Percentiles rank a stretch among this genome's conserved stretches.
These are phyloP conservation scores for Axinella damicornis DNA, from an alignment of 37 sponge, comb jelly and placozoan species.

Conservation along the genomic window DNA sequence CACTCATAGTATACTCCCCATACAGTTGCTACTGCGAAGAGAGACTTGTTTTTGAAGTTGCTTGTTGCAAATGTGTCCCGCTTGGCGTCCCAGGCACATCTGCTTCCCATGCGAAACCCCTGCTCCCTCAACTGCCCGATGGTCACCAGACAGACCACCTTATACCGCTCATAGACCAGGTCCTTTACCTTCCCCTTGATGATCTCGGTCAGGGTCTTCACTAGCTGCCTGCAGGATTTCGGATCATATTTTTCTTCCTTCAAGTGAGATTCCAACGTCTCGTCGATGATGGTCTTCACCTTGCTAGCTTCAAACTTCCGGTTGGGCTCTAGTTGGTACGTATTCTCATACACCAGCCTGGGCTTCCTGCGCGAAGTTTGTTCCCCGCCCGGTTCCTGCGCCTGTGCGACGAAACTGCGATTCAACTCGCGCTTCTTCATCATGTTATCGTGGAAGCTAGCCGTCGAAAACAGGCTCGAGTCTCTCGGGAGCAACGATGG, in stretches of 20 bases:
- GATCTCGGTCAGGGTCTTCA: slow-evolving; percentile 70
- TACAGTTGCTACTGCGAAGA: slow-evolving; percentile 93
- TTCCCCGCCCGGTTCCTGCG: slow-evolving; percentile 52
- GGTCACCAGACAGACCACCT: slow-evolving; percentile 84
- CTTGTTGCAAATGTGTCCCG: slow-evolving; percentile 85
- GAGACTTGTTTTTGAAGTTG: slow-evolving; percentile 83
- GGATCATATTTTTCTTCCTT: slow-evolving; percentile 80
- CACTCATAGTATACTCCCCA: slow-evolving; percentile 95
- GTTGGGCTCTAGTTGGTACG: slow-evolving; percentile 85
- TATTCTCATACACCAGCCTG: slow-evolving; percentile 83
- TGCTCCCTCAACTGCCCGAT: slow-evolving; percentile 91
- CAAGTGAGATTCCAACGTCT: slow-evolving; percentile 66
- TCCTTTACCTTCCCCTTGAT: slow-evolving; percentile 88
- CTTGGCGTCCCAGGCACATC: slow-evolving; percentile 95
- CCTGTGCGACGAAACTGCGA: slow-evolving; percentile 39
- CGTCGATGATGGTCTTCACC: slow-evolving; percentile 67
- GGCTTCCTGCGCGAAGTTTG: slow-evolving; percentile 33
- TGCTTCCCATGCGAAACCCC: slow-evolving; percentile 87
- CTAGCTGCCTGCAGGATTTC: slow-evolving; percentile 65
- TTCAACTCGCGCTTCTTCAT: slow-evolving; percentile 17
- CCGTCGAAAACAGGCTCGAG: slow-evolving; percentile 53
- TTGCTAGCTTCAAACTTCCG: slow-evolving; percentile 56
- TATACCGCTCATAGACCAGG: slow-evolving; percentile 84
- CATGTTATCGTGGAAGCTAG: slow-evolving; percentile 63
- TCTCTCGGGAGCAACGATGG: slow-evolving; percentile 20